Conservation (phyloP, 2,888 invertebrate genomes). For the Caenorhabditis sp. region DNA sequence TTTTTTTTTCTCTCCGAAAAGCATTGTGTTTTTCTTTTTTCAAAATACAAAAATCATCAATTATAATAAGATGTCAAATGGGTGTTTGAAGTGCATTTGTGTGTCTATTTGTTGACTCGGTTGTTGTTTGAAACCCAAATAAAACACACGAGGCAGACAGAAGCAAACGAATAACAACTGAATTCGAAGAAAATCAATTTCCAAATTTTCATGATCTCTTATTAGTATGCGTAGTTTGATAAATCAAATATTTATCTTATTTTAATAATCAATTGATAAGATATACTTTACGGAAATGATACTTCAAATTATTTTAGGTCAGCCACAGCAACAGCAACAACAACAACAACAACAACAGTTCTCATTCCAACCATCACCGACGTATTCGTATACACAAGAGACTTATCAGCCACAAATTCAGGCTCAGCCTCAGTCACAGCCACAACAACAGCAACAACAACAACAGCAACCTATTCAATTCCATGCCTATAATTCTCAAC, state of each 20-base stretch:
- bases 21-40: no score
- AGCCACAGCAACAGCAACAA: neutral
- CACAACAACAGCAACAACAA: conserved; percentile 13
- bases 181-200: neutral
- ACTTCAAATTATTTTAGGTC: neutral
- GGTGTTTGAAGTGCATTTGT: neutral
- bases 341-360: conserved; percentile 1
- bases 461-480: conserved; percentile 32
- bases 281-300: no score
- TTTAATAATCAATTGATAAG: no score
- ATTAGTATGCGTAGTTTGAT: no score
- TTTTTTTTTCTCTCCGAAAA: neutral
- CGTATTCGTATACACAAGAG: neutral
- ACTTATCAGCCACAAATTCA: neutral
- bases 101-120: neutral
- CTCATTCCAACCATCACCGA: neutral
- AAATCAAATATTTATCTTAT: no score
- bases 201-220: no score
- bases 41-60: neutral
- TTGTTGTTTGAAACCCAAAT: neutral
- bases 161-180: neutral
- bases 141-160: neutral
- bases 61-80: neutral
- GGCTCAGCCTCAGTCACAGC: neutral
- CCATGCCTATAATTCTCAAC: conserved; percentile 45